Evolutionary conservation across 2,113 vertebrate species (phyloP), one percentile per base, ranked within the genome.

Genomic region (Penelope pileata): DNA sequence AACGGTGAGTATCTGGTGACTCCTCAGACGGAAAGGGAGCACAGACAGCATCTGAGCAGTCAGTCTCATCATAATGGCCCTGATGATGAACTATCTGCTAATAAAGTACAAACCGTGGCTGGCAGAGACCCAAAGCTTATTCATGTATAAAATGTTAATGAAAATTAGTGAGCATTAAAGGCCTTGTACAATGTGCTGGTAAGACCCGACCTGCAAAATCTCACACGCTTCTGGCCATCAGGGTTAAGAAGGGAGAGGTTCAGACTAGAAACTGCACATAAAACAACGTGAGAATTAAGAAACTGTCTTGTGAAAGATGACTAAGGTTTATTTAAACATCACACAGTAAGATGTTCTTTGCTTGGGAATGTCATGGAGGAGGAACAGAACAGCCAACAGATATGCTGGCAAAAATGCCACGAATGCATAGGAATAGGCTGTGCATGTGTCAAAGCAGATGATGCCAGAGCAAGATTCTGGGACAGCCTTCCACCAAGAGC

Each of bases 151-250:
- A 29, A 3, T 22, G 16, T 29, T 45, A 5, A 56, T 56, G 27
- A 70, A 45, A 68, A 81, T 19, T 32, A 56, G 47, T 26, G 40
- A 4, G 1, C 19, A 74, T 26, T 67, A n/a, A 76, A 86, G 42
- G 12, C 23, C 4, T 26, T 18, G 27, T 21, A 30, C 32, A 43
- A 36, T 17, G 34, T 14, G 9, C 27, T 27, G 10, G 27, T 48
- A 85, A 82, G 51, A n/a, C 27, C 15, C 58, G 24, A 84, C 7
- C 26, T 66, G 45, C 48, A 93, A 48, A 48, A 53, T 12, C 58
- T 56, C 0, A 0, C 6, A 21, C 1, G 10, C 10, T 22, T 84
- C 29, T 51, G 10, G 6, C 17, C 34, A 51, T 54, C 43, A 22
- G 10, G 13, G 8, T 38, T 75, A 34, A 43, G 17, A 13, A 85